Base-by-base conservation (phyloP, 2,888 invertebrate genomes). In the Pyralis farinalis region DNA sequence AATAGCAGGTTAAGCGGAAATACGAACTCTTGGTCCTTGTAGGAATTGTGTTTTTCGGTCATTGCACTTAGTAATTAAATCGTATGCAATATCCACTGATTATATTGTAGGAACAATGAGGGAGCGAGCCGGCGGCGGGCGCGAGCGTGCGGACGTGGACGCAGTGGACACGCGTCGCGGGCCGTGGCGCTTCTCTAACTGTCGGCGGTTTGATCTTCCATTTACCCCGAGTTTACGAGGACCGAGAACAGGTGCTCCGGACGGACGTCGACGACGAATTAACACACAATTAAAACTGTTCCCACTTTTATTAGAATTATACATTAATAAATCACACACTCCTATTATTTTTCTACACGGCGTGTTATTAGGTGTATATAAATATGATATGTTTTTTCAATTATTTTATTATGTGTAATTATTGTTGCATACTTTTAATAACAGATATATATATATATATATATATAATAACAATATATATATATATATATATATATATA, bases 21-120 rank as follows among this genome's bases (percentile, higher is more conserved):
- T 53, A 51, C 61, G 35, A 52, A 59, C 64, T 40, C 50, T 36
- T 47, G 47, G 55, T 63, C 67, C 55, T 62, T 64, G 58, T 53
- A 49, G 38, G 51, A 61, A 54, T 53, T 54, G 47, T 54, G 66
- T 53, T 57, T 63, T 42, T 60, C 59, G 62, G 64, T 56, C 71
- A 72, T 71, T 60, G 72, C 58, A 47, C 49, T 46, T 47, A 41
- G 44, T 50, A 58, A 67, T 46, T 62, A 56, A 34, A 38, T 20
- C 22, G 62, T 60, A 61, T 69, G 75, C 69, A 68, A 75, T 75
- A 69, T 78, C 76, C 76, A 71, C 58, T 55, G 53, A 67, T 71
- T 73, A 71, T 69, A 52, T 52, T 54, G 40, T 34, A 54, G 45
- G 58, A 62, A 79, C 76, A 73, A 76, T 72, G n/a, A n/a, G n/a